Evolutionary conservation across 2,797 vertebrate species (phyloP).

Genomic region (Etheostoma nigrum): DNA sequence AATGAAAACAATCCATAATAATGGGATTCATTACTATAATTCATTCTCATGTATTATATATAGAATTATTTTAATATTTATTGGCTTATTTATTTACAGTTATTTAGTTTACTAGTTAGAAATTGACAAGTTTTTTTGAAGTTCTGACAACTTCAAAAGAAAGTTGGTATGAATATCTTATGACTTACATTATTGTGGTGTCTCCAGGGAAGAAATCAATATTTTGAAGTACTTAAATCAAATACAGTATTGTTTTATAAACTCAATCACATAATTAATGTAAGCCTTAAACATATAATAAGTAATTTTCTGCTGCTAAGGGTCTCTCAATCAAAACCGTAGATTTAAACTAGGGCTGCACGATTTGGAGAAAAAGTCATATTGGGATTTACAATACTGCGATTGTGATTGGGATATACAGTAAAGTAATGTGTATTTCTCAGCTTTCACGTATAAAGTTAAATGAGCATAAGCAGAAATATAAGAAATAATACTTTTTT

Average conservation of each 20-base stretch:
- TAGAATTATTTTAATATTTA: constrained; percentile 4
- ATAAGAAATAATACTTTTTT: too few relatives aligned
- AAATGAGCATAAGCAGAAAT: too few relatives aligned
- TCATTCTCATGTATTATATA: background rate
- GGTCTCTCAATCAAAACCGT: too few relatives aligned
- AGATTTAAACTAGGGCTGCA: too few relatives aligned
- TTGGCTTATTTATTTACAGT: background rate
- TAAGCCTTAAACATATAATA: background rate
- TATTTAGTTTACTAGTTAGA: background rate
- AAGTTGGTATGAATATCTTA: background rate
- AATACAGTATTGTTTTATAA: background rate
- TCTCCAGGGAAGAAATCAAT: background rate
- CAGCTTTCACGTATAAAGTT: too few relatives aligned
- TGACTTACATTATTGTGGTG: background rate
- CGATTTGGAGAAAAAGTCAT: too few relatives aligned
- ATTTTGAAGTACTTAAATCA: too few relatives aligned
- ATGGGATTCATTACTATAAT: background rate
- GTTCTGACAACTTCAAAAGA: background rate
- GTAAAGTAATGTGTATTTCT: too few relatives aligned
- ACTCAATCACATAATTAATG: background rate
- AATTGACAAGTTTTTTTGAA: too few relatives aligned
- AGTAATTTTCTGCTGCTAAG: too few relatives aligned
- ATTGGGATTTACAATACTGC: too few relatives aligned
- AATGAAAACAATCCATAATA: background rate
- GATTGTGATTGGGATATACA: too few relatives aligned